phyloP scores from a whole-genome alignment of 1,140 invertebrate species.

The Manduca sexta region DNA sequence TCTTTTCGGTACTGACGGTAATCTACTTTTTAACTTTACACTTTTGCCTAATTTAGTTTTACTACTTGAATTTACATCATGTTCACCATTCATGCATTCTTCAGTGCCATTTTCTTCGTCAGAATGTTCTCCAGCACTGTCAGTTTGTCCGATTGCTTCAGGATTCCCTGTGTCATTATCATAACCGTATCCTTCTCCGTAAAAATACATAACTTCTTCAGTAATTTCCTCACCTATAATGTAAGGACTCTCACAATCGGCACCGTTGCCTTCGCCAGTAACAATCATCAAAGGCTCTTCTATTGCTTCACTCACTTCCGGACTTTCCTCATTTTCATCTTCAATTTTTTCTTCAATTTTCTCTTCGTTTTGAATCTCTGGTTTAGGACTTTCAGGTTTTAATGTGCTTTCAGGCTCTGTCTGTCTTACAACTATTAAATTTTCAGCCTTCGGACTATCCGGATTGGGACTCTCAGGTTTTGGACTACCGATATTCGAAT shows the following conservation, averaged over 20 bases:
- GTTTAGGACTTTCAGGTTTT: conserved; percentile 40
- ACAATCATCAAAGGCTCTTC: conserved; percentile 84
- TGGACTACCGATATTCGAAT: conserved; percentile 25
- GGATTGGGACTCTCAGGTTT: background rate
- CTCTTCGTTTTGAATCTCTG: conserved; percentile 19
- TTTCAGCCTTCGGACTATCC: background rate
- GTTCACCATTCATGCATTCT: conserved; percentile 62
- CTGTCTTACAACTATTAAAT: background rate
- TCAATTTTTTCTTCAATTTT: conserved; percentile 21
- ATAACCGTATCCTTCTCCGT: conserved; percentile 81
- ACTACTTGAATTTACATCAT: conserved; percentile 40
- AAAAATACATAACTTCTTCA: conserved; percentile 81
- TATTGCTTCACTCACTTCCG: conserved; percentile 75
- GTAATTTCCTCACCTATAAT: conserved; percentile 79
- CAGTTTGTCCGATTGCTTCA: conserved; percentile 64
- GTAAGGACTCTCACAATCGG: conserved; percentile 77
- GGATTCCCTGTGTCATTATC: conserved; percentile 82
- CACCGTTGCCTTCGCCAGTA: conserved; percentile 82
- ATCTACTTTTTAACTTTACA: conserved; percentile 52
- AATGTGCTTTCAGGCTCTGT: conserved; percentile 24
- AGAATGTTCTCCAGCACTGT: conserved; percentile 35
- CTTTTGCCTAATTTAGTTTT: conserved; percentile 47
- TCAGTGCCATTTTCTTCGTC: conserved; percentile 53
- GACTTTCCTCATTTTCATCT: conserved; percentile 16
- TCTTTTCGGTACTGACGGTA: conserved; percentile 43